Base-by-base conservation (phyloP, 1,140 invertebrate species). In the Nylanderia fulva region DNA sequence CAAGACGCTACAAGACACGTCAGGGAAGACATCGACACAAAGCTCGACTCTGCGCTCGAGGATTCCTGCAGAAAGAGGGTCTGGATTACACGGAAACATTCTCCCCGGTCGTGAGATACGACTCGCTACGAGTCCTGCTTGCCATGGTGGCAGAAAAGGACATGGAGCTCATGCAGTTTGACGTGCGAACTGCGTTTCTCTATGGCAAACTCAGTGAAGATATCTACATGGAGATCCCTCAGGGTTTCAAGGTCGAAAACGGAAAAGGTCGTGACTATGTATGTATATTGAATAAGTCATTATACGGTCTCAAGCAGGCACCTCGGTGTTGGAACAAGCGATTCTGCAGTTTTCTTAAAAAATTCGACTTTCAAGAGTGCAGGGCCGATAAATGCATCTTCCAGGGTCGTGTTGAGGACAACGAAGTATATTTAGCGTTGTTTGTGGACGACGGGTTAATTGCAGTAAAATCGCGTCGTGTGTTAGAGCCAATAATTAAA, bases 1-100 rank as follows among this genome's bases (percentile, higher is more conserved):
- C 48, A 68, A 69, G 15, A 6, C 24, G 2, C 1, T 36, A 6
- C 27, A 2, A 36, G 61, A 63, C 5, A 36, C 11, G 2, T 5
- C 45, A 9, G 76, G 63, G 0, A 24, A 54, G 1, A 15, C 7
- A 13, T 33, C 52, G 21, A 5, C 60, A 52, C 27, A 74, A 84
- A 29, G 80, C 80, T 15, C 13, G 69, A 13, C 60, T 74, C 60
- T 74, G 80, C 24, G 80, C 68, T 5, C 2, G 66, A 60, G 68
- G 54, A n/a, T 83, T 71, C 27, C 2, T 29, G 2, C 39, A 84
- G 39, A 45, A n/a, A 11, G 1, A 36, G 1, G 69, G 80, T 2
- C 21, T 58, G 0, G 82, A 84, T n/a, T 75, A 76, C 33, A 27
- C 6, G 0, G 68, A 72, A 6, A 54, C 45, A 0, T 72, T 52